Conservation (phyloP, 2,113 vertebrate genomes). For the Beaufortia kweichowensis region DNA sequence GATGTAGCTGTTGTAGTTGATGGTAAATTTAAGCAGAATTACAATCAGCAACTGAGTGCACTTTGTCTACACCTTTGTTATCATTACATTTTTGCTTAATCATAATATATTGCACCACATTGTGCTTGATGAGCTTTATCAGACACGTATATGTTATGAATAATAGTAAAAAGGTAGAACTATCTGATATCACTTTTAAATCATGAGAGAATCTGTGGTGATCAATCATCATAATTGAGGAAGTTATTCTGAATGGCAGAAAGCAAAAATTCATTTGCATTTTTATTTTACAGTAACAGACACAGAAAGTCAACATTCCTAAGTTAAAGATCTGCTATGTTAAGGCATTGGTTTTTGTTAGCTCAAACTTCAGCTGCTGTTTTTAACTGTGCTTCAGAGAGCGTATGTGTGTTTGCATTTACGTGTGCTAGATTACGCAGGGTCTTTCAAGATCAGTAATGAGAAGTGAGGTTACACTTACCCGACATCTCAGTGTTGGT, state of each 20-base stretch:
- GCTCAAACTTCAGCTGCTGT: not conserved
- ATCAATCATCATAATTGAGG: too few species aligned
- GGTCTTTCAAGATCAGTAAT: constrained; percentile 33
- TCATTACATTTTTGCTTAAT: not conserved
- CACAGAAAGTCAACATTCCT: not conserved
- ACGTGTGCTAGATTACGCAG: constrained; percentile 27
- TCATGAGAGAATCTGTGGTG: too few species aligned
- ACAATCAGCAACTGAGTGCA: not conserved
- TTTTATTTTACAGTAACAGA: too few species aligned
- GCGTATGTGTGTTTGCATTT: constrained; percentile 37
- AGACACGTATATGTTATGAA: not conserved
- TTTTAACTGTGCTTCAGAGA: constrained; percentile 29
- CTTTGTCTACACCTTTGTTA: not conserved
- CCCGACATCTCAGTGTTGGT: constrained; percentile 58
- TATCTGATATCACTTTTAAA: not conserved
- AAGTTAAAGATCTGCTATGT: not conserved
- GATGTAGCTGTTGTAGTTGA: not conserved
- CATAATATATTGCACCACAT: too few species aligned
- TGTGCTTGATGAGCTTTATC: not conserved
- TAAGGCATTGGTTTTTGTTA: not conserved
- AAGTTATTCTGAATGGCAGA: too few species aligned
- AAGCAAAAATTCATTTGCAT: too few species aligned
- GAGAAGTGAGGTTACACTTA: constrained; percentile 46
- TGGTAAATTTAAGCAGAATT: not conserved
- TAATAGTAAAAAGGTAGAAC: not conserved